These are phyloP conservation scores for Dryococelus australis DNA, from an alignment of 2,888 invertebrate genomes.

Conservation along the genomic window DNA sequence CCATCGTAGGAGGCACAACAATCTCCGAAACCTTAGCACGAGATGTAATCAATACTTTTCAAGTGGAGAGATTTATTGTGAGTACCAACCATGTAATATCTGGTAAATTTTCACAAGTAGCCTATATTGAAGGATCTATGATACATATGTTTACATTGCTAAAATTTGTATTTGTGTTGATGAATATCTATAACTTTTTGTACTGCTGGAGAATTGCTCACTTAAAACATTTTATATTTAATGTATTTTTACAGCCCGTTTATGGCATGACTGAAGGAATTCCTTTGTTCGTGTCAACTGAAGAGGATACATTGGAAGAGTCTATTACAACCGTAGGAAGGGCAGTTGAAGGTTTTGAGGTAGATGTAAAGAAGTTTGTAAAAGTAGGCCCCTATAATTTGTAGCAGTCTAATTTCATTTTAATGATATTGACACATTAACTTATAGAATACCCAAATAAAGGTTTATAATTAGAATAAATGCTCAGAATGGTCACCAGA, in stretches of 20 bases:
- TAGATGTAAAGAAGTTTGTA: constrained; percentile 48
- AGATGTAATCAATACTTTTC: constrained; percentile 3
- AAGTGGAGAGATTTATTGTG: constrained; percentile 35
- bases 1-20: constrained; percentile 8
- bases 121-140: no score
- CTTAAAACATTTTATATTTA: neutral
- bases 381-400: no score
- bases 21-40: neutral
- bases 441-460: no score
- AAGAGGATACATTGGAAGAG: constrained; percentile 60
- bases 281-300: constrained; percentile 63
- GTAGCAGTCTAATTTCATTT: no score
- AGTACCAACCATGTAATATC: constrained; percentile 1
- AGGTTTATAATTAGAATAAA: no score
- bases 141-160: no score
- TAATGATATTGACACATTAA: no score
- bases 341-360: constrained; percentile 60
- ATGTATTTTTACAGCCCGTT: constrained; percentile 57
- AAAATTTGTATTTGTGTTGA: neutral
- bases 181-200: neutral
- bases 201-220: neutral
- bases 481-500: no score
- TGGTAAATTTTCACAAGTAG: neutral
- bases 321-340: constrained; percentile 63
- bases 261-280: constrained; percentile 69